Evolutionary conservation across 2,888 invertebrate genomes (phyloP).

Genomic region (Muschampia plurimacula): DNA sequence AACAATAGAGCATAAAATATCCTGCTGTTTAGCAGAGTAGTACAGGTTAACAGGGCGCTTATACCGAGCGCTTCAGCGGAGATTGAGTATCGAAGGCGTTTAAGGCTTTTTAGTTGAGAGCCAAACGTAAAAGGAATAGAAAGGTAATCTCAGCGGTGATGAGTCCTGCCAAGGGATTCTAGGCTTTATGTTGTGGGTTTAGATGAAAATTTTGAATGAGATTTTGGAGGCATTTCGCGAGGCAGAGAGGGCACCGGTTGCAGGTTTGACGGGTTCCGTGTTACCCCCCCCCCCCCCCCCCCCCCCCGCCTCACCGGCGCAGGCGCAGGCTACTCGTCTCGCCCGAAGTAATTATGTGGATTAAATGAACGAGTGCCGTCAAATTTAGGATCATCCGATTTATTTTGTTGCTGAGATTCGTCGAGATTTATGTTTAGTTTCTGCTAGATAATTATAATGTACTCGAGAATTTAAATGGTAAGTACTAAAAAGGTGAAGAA

Average conservation of each 20-base stretch:
- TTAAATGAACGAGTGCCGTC: constrained; percentile 46
- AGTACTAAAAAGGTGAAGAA: not conserved
- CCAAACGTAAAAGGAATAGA: constrained; percentile 68
- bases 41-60: constrained; percentile 68
- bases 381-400: constrained; percentile 42
- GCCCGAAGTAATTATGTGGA: constrained; percentile 53
- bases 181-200: not conserved
- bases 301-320: constrained; percentile 52
- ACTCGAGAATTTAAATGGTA: not conserved
- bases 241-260: constrained; percentile 66
- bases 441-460: constrained; percentile 16
- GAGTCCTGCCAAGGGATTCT: constrained; percentile 41
- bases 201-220: constrained; percentile 50
- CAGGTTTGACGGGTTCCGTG: constrained; percentile 83
- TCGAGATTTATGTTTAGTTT: constrained; percentile 34
- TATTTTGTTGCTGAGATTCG: constrained; percentile 34
- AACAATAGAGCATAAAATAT: constrained; percentile 13
- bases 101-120: constrained; percentile 63
- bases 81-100: constrained; percentile 70
- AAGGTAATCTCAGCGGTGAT: constrained; percentile 52
- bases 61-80: constrained; percentile 65
- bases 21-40: not conserved
- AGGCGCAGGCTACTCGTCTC: constrained; percentile 54
- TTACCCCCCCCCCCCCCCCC: constrained; percentile 63
- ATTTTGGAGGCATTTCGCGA: constrained; percentile 72